Conservation (phyloP, 2,797 vertebrate genomes). For the Simalia tracyae region DNA sequence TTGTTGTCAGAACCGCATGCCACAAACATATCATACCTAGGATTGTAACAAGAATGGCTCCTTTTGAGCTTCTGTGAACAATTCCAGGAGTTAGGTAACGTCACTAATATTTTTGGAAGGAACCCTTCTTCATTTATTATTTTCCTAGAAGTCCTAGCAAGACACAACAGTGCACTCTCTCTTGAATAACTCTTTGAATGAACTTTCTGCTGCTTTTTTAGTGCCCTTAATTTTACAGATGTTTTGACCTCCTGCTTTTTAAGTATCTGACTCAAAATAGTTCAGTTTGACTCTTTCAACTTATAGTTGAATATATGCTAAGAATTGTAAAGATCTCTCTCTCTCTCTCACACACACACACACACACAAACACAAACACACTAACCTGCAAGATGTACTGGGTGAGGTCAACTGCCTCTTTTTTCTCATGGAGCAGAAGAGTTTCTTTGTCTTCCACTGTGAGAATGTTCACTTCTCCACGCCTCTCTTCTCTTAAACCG, state of each 20-base stretch:
- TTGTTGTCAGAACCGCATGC: neutral
- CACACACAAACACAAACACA: neutral
- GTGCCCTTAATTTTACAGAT: too few relatives aligned
- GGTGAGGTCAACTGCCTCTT: conserved; percentile 88
- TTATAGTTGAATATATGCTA: neutral
- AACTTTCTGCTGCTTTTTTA: too few relatives aligned
- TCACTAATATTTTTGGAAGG: neutral
- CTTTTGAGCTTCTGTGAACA: neutral
- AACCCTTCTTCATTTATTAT: too few relatives aligned
- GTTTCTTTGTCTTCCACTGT: conserved; percentile 78
- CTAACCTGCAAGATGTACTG: conserved; percentile 86
- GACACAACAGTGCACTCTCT: neutral
- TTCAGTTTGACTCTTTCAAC: neutral
- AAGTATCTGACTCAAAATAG: neutral
- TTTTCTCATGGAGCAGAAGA: conserved; percentile 84
- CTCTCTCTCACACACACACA: neutral
- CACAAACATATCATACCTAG: neutral
- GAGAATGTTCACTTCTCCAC: conserved; percentile 83
- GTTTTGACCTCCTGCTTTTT: neutral
- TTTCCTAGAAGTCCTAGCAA: neutral
- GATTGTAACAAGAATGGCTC: neutral
- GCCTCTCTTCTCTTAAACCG: conserved; percentile 73
- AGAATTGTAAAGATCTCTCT: neutral
- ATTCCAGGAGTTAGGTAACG: too few relatives aligned
- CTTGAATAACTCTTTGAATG: neutral